A percentile compares a stretch with the other conserved stretches of the same genome.
Conservation (phyloP, 2,797 vertebrate species). For the Chelmon rostratus region DNA sequence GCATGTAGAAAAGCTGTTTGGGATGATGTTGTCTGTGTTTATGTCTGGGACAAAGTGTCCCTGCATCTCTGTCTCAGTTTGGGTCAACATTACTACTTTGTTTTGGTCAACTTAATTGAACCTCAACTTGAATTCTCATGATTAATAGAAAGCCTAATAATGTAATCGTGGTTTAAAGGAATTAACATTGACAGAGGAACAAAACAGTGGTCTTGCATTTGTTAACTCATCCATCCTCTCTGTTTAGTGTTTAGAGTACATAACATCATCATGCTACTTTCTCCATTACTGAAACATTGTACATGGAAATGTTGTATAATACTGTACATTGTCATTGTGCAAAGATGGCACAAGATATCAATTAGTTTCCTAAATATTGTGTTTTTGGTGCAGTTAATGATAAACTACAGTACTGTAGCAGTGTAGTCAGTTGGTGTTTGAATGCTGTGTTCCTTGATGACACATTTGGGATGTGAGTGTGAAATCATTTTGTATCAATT, state of each 20-base stretch:
- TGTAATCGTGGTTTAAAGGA: background rate
- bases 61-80: background rate
- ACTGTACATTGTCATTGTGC: background rate
- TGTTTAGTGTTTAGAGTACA: background rate
- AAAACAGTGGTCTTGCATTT: background rate
- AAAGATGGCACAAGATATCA: background rate
- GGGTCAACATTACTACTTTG: background rate
- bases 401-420: background rate
- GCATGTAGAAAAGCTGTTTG: background rate
- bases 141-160: background rate
- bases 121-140: background rate
- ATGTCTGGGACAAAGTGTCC: background rate
- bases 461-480: constrained; percentile 13
- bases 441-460: constrained; percentile 1
- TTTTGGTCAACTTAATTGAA: background rate
- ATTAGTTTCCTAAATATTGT: constrained; percentile 4
- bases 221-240: background rate
- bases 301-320: background rate
- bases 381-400: background rate
- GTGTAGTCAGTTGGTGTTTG: background rate
- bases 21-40: background rate
- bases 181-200: background rate
- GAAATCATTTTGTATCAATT: constrained; percentile 45
- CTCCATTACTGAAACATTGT: background rate
- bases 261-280: background rate